Conservation (phyloP, 1,140 invertebrate species). For the Pogonomyrmex barbatus region DNA sequence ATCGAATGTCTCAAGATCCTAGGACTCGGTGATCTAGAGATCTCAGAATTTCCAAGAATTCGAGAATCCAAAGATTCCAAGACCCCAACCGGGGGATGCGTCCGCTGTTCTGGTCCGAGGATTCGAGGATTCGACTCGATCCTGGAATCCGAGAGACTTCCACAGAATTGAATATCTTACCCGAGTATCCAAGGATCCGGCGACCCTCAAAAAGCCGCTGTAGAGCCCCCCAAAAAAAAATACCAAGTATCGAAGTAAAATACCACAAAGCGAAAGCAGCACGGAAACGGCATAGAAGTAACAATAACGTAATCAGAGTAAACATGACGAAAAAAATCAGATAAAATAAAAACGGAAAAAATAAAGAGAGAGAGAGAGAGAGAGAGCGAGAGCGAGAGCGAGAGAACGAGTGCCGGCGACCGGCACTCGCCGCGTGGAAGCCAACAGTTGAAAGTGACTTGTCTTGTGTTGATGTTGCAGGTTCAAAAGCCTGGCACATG, state of each 20-base stretch:
- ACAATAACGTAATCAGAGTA: constrained; percentile 53
- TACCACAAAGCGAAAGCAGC: constrained; percentile 45
- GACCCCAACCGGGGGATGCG: constrained; percentile 50
- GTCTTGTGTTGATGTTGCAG: constrained; percentile 91
- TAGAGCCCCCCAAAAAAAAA: constrained; percentile 35
- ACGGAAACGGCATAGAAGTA: constrained; percentile 45
- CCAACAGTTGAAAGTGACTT: constrained; percentile 86
- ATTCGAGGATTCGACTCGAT: constrained; percentile 57
- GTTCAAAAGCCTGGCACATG: constrained; percentile 96
- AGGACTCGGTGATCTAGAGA: constrained; percentile 54
- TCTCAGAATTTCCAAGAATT: constrained; percentile 54
- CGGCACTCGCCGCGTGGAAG: constrained; percentile 78
- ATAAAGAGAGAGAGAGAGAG: constrained; percentile 62
- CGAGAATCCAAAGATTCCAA: constrained; percentile 60
- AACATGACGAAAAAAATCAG: constrained; percentile 36
- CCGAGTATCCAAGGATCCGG: constrained; percentile 62
- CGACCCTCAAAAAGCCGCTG: constrained; percentile 44
- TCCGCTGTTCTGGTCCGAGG: constrained; percentile 41
- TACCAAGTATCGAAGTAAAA: constrained; percentile 45
- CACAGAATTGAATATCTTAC: constrained; percentile 18
- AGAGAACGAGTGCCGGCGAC: constrained; percentile 65
- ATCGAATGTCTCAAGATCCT: constrained; percentile 59
- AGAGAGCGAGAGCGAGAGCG: constrained; percentile 64
- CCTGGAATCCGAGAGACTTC: constrained; percentile 54
- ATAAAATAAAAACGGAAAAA: constrained; percentile 43